phyloP scores from a whole-genome alignment of 2,797 vertebrate species.

The Euthynnus affinis region DNA sequence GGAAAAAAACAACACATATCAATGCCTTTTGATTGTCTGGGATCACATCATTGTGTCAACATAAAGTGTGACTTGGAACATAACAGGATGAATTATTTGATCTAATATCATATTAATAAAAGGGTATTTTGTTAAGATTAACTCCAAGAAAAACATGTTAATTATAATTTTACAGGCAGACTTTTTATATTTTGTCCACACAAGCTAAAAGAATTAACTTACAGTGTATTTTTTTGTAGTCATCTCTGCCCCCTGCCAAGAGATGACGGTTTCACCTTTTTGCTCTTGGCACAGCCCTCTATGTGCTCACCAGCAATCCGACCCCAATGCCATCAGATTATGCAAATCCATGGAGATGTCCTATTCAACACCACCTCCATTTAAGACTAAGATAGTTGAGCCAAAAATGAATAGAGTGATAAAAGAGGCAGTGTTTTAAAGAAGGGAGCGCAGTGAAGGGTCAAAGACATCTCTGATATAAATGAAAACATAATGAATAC shows the following conservation, averaged over 20 bases:
- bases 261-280: slow-evolving; percentile 85
- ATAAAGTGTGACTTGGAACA: neutral
- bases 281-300: slow-evolving; percentile 82
- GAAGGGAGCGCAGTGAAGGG: slow-evolving; percentile 64
- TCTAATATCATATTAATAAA: neutral
- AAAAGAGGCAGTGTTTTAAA: slow-evolving; percentile 80
- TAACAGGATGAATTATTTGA: slow-evolving; percentile 3
- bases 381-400: slow-evolving; percentile 81
- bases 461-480: slow-evolving; percentile 70
- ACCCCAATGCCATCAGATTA: slow-evolving; percentile 85
- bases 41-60: slow-evolving; percentile 25
- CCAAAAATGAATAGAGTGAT: slow-evolving; percentile 84
- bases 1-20: slow-evolving; percentile 53
- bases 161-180: neutral
- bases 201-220: neutral
- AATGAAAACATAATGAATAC: slow-evolving; percentile 78
- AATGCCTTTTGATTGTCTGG: slow-evolving; percentile 66
- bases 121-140: neutral
- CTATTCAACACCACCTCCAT: slow-evolving; percentile 82
- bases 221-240: slow-evolving; percentile 50
- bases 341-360: slow-evolving; percentile 87
- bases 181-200: neutral
- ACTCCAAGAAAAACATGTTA: neutral
- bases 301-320: slow-evolving; percentile 72
- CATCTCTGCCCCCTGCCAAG: slow-evolving; percentile 66